Evolutionary conservation across 2,888 invertebrate species (phyloP), one percentile per base, ranked within the genome.

Genomic region (Himalopsyche anomala): DNA sequence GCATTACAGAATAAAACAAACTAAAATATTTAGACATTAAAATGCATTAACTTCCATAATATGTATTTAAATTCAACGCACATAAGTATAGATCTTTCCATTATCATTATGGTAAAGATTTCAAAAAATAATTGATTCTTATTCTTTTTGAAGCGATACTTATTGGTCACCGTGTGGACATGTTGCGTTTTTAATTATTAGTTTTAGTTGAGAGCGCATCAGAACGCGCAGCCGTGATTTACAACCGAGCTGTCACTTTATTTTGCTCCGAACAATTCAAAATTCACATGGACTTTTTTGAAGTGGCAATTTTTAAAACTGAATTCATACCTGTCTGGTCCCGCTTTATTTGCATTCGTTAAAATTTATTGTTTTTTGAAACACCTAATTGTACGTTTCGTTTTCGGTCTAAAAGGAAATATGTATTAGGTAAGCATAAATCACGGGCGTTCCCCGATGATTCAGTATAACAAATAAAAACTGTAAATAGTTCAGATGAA

Each of bases 161-260:
- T 80, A 9, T 42, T 15, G 42, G 11, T 80, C 51, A 42, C 45
- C 51, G 80, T 80, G 42, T 80, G 19, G 51, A 80, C 0, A 80
- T 81, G 55, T 85, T 82, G 62, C 83, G 82, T 85, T 83, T 85
- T 83, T 85, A 85, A 85, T 85, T 86, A 86, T 83, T 81, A 80
- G 83, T 45, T 80, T 86, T 85, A 74, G 36, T 19, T 42, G 85
- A 40, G n/a, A 45, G 62, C 56, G 80, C 81, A 74, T 74, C 74
- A 74, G 38, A 74, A 74, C 36, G 74, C 36, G 74, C 15, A 36
- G 74, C 74, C 3, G 74, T 74, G 74, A 74, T 74, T 74, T 74
- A 74, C 74, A 74, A 38, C 74, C 74, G 36, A 36, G 12, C 74
- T 12, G 74, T 74, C 74, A 74, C 28, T 74, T 74, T 74, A 74